Evolutionary conservation across 1,140 invertebrate genomes (phyloP).

Genomic region (Trachelipus rathkii): DNA sequence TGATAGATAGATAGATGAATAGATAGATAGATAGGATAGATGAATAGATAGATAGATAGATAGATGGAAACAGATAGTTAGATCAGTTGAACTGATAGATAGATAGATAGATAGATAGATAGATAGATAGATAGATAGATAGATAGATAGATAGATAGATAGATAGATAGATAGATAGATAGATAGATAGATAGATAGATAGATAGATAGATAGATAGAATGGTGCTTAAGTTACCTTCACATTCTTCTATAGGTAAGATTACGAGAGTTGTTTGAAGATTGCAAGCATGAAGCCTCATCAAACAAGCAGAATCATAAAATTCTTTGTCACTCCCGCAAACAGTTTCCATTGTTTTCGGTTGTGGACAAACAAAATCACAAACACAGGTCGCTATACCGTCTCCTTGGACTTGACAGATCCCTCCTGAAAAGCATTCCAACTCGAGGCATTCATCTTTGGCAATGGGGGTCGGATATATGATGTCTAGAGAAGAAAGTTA

Average conservation of each 20-base stretch:
- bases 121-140: no score
- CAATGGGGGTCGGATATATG: conserved; percentile 33
- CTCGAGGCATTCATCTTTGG: conserved; percentile 32
- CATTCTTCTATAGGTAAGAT: conserved; percentile 39
- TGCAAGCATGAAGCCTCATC: conserved; percentile 68
- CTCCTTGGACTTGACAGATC: conserved; percentile 26
- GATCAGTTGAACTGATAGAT: no score
- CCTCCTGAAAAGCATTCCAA: conserved; percentile 36
- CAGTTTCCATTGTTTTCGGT: conserved; percentile 53
- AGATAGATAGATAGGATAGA: no score
- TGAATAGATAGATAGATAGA: no score
- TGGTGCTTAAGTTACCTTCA: conserved; percentile 31
- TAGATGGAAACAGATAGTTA: no score
- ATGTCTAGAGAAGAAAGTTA: conserved; percentile 24
- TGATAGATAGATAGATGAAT: no score
- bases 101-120: no score
- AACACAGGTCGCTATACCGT: conserved; percentile 28
- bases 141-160: no score
- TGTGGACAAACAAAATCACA: conserved; percentile 42
- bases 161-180: no score
- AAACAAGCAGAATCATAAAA: conserved; percentile 72
- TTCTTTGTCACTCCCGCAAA: conserved; percentile 75
- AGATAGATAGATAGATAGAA: no score
- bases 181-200: no score
- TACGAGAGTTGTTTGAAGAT: conserved; percentile 47